phyloP scores from a whole-genome alignment of 2,888 invertebrate species.

The Luperina nickerlii region DNA sequence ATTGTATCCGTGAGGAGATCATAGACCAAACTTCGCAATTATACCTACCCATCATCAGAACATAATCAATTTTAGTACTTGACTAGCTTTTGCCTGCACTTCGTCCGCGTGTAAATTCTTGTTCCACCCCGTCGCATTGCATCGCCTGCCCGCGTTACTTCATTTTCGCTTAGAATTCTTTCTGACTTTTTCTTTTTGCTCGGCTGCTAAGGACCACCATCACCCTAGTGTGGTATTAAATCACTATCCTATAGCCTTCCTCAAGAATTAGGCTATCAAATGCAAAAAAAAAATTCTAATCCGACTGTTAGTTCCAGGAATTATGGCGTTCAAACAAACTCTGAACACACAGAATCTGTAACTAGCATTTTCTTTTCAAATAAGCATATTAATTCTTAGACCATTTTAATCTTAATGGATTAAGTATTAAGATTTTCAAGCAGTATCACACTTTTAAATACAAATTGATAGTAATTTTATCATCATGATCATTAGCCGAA shows the following conservation, averaged over 20 bases:
- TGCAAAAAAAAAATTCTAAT: too few species aligned
- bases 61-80: not conserved
- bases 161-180: not conserved
- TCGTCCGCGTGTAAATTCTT: not conserved
- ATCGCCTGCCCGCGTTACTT: not conserved
- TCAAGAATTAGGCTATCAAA: too few species aligned
- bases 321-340: too few species aligned
- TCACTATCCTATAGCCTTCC: too few species aligned
- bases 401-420: too few species aligned
- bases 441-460: not conserved
- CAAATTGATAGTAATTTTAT: not conserved
- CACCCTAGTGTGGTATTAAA: too few species aligned
- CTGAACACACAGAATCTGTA: too few species aligned
- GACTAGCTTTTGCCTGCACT: not conserved
- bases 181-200: too few species aligned
- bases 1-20: not conserved
- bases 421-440: not conserved
- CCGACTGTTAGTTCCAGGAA: too few species aligned
- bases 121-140: not conserved
- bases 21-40: not conserved
- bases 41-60: not conserved
- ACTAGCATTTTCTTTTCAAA: too few species aligned
- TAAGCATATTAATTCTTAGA: not conserved
- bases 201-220: too few species aligned
- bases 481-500: not conserved